Evolutionary conservation across 2,888 invertebrate species (phyloP), one percentile per base, ranked within the genome.

Genomic region (Tenthredo amoena): DNA sequence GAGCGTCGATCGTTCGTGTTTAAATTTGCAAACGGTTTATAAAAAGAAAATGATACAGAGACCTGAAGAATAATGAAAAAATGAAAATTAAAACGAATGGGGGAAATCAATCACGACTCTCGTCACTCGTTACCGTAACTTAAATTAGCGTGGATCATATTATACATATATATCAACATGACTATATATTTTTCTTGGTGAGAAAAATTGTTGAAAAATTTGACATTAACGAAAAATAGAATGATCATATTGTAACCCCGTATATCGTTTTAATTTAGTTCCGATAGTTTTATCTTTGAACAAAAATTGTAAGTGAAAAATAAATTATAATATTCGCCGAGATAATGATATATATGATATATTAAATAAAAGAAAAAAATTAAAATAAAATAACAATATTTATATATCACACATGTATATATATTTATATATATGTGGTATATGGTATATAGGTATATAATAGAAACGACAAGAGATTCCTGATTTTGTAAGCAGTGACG

Each of bases 401-500:
- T 7, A 26, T 47, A 82, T 71, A 37, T 71, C 26, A 26, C 26
- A 26, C 26, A 40, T 43, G 9, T 26, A 40, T 82, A 68, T 65
- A 21, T 18, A 21, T 71, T 72, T 15, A 82, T n/a, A 43, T 31
- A 50, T 37, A 26, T 26, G 26, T 26, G 26, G 1, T 26, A 82
- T 40, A 83, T 47, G 47, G 15, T 55, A 84, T 50, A 72, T 18
- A 26, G 2, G 5, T 68, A 40, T 71, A 72, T 71, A 50, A 76
- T 62, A 58, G 15, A 62, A 62, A 84, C 82, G 71, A 87, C 89
- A 89, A 87, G 87, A 87, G 88, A 91, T 90, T 91, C 90, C 90
- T 91, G 90, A 91, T 91, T 91, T 91, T 91, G 91, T 91, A 91
- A 90, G 89, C 90, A 86, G 87, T 83, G 47, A 88, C 87, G 87